phyloP scores from a whole-genome alignment of 2,113 vertebrate species.

The Zapus hudsonius region DNA sequence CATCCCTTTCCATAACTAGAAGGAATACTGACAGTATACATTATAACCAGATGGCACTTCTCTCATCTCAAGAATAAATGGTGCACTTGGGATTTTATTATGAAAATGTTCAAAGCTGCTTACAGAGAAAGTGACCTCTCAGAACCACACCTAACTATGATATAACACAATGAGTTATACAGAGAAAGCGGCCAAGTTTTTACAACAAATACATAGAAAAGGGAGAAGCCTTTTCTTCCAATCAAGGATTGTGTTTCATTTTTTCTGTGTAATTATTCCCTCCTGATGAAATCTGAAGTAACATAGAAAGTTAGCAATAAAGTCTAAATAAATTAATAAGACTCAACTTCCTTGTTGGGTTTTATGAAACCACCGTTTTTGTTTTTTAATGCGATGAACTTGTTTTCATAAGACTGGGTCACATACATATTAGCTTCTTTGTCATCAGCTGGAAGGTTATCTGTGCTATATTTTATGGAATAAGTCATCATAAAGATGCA shows the following conservation, averaged over 20 bases:
- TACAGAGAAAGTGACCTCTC: constrained; percentile 49
- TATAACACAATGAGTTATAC: constrained; percentile 42
- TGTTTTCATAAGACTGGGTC: too few relatives aligned
- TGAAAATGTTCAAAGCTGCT: constrained; percentile 6
- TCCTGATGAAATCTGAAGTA: neutral
- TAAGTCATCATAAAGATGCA: too few relatives aligned
- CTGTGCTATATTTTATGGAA: neutral
- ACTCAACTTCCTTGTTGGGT: too few relatives aligned
- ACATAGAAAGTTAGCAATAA: neutral
- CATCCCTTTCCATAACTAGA: neutral
- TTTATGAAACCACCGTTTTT: too few relatives aligned
- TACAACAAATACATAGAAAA: constrained; percentile 36
- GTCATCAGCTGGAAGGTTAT: neutral
- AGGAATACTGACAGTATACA: neutral
- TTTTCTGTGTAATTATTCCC: neutral
- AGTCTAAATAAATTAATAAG: too few relatives aligned
- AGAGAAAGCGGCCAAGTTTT: constrained; percentile 56
- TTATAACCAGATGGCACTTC: constrained; percentile 49
- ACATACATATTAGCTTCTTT: too few relatives aligned
- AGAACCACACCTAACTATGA: constrained; percentile 70
- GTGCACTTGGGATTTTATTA: constrained; percentile 42
- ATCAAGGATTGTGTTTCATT: constrained; percentile 2
- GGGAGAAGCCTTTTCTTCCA: neutral
- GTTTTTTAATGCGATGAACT: too few relatives aligned
- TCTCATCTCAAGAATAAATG: constrained; percentile 44